Evolutionary conservation across 2,797 vertebrate species (phyloP), one percentile per base, ranked within the genome.

Genomic region (Enteromius anoplus): DNA sequence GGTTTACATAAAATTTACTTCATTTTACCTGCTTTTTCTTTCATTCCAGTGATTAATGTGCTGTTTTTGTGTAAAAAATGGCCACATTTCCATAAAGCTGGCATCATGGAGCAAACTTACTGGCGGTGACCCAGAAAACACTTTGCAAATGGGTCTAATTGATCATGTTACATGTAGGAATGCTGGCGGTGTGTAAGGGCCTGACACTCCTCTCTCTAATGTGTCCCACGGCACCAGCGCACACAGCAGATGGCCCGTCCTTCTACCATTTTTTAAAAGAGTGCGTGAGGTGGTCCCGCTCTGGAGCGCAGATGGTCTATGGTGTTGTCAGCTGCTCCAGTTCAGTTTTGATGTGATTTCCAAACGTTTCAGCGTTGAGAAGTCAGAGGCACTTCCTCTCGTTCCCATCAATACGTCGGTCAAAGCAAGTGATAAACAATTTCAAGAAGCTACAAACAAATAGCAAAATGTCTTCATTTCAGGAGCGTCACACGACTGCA

Each of bases 261-360:
- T 78, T 37, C 88, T 86, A 88, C 83, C 87, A 55, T 91, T 93
- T 90, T 88, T 87, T 91, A 85, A 92, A 85, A 75, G 40, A 64
- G 80, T n/a, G 7, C 29, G 64, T 40, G 84, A 17, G 72, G 58
- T 72, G 80, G 76, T 73, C 58, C 72, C 5, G 42, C 85, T 87
- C 87, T 71, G 87, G 86, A 86, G 86, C 89, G 87, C 93, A 91
- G 91, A 94, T 93, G 90, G 90, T 88, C 90, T 85, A 85, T 86
- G 81, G 85, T 8, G 77, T 82, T 85, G 90, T 88, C 87, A 85
- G 82, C 77, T 49, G 73, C 77, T 75, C 86, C 75, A 77, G 83
- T 66, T 88, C 87, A 88, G 79, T 89, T 85, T 80, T 51, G 84
- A 82, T 80, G 29, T 55, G 55, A 85, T 86, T 88, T 80, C 82